Evolutionary conservation across 2,888 invertebrate species (phyloP), one percentile per base, ranked within the genome.

Genomic region (Lingula anatina): DNA sequence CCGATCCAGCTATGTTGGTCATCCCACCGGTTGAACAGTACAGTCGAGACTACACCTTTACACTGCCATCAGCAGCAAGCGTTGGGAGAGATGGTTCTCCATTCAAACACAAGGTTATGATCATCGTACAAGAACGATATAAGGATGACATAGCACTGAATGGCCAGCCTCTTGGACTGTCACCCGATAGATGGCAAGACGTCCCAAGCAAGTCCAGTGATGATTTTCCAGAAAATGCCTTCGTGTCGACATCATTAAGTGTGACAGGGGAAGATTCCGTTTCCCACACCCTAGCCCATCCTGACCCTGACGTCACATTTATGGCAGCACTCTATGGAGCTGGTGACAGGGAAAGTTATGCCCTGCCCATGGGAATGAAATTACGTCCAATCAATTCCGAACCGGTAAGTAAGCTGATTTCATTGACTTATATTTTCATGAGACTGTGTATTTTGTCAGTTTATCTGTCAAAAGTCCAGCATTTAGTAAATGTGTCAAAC

Each of bases 21-120:
- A 56, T 68, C 2, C 63, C 64, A 2, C 64, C 67, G 1, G 46
- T 61, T 25, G 54, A 59, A 43, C 69, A 69, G 40, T 67, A 59
- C 42, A 56, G 51, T 3, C 52, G 58, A 5, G 53, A 59, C 24
- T 66, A 62, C 45, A 57, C 60, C 23, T 64, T 65, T 44, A 31
- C 58, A 18, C 67, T 66, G 12, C 60, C 60, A 0, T 51, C 56
- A 42, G 59, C 53, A 37, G 51, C 59, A 0, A 31, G 31, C 15
- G 12, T 7, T 46, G 62, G 56, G 1, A 24, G 9, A 31, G 31
- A 15, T 12, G 31, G 31, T 12, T 15, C 9, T 15, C 9, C 44
- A 2, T 62, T 58, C 43, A 37, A 39, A 5, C 61, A 61, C 38
- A 59, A 51, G 48, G 54, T 63, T 44, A 53, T 58, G 54, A 56